phyloP scores from a whole-genome alignment of 1,140 invertebrate genomes.

The Pogonus chalceus region DNA sequence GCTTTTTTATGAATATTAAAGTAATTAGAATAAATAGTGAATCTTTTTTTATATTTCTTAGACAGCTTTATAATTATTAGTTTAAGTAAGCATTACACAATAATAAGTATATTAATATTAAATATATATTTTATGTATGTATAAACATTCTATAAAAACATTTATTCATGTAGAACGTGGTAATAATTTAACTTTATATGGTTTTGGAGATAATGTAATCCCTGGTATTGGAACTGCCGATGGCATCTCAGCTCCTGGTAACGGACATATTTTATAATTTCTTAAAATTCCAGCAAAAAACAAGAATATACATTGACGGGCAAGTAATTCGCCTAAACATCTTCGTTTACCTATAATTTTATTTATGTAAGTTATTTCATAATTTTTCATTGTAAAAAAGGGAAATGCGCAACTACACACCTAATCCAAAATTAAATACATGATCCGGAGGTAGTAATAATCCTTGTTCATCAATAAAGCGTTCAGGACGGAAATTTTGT shows the following conservation, averaged over 20 bases:
- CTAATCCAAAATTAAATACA: slow-evolving; percentile 57
- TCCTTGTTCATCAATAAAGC: slow-evolving; percentile 46
- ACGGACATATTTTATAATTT: slow-evolving; percentile 35
- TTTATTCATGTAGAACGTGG: too few relatives aligned
- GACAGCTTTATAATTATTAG: too few relatives aligned
- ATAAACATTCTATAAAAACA: too few relatives aligned
- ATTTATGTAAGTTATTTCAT: too few relatives aligned
- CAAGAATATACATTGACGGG: slow-evolving; percentile 60
- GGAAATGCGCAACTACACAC: slow-evolving; percentile 32
- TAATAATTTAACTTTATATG: not conserved
- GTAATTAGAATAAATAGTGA: too few relatives aligned
- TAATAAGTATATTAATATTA: too few relatives aligned
- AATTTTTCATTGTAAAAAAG: slow-evolving; percentile 10
- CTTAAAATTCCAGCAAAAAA: slow-evolving; percentile 62
- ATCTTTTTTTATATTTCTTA: too few relatives aligned
- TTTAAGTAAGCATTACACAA: too few relatives aligned
- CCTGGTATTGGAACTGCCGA: slow-evolving; percentile 28
- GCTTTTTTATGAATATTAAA: too few relatives aligned
- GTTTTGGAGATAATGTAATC: slow-evolving; percentile 31
- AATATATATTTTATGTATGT: too few relatives aligned
- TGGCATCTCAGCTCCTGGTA: slow-evolving; percentile 21
- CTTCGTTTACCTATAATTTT: slow-evolving; percentile 56
- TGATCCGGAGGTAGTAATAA: slow-evolving; percentile 40
- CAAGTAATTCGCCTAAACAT: slow-evolving; percentile 67
- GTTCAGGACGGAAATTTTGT: slow-evolving; percentile 57